Evolutionary conservation across 2,797 vertebrate species (phyloP).

Genomic region (Helarctos malayanus): DNA sequence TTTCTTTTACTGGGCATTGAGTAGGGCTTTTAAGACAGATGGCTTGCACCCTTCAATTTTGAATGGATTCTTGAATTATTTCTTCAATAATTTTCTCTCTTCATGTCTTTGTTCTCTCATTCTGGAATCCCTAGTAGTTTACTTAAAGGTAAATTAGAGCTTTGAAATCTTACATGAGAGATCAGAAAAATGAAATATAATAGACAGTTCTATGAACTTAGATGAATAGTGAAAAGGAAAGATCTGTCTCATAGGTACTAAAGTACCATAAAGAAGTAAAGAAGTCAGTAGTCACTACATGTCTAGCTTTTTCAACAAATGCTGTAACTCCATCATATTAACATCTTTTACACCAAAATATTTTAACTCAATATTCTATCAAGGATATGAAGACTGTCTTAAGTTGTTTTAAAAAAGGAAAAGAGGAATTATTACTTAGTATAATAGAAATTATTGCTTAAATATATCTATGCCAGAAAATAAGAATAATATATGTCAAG

Average conservation of each 20-base stretch:
- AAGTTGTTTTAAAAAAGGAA: not conserved
- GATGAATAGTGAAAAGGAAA: not conserved
- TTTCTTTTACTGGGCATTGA: not conserved
- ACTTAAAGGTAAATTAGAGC: not conserved
- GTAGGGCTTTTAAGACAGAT: not conserved
- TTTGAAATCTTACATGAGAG: not conserved
- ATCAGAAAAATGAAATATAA: not conserved
- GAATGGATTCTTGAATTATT: slow-evolving; percentile 14
- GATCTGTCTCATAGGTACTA: not conserved
- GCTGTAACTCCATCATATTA: not conserved
- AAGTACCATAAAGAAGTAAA: not conserved
- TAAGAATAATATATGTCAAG: not conserved
- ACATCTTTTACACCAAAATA: not conserved
- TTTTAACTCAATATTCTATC: not conserved
- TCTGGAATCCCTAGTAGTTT: not conserved
- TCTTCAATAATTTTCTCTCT: not conserved
- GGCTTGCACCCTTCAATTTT: not conserved
- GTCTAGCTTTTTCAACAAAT: not conserved
- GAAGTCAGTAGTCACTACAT: accelerated
- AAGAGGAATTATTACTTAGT: not conserved
- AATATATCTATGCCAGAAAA: not conserved
- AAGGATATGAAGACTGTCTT: not conserved
- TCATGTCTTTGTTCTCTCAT: not conserved
- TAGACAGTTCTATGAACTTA: not conserved
- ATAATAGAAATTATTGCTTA: not conserved